Percentiles rank a stretch among this genome's conserved stretches.
These are phyloP conservation scores for Cheiracanthium punctorium DNA, from an alignment of 2,888 invertebrate genomes.

Conservation along the genomic window DNA sequence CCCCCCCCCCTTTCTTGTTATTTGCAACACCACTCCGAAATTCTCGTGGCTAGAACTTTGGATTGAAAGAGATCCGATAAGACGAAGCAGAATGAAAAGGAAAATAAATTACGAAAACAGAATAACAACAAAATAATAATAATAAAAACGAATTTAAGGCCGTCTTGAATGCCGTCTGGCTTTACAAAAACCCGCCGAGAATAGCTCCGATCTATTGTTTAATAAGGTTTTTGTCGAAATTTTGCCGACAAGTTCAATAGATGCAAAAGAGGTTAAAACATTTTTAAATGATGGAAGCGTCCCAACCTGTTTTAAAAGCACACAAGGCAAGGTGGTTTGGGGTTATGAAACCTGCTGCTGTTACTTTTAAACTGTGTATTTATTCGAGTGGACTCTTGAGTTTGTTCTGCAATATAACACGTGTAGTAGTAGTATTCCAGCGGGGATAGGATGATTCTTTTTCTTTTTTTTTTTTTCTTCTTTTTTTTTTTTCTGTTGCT, in stretches of 20 bases:
- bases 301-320: slow-evolving; percentile 1
- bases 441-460: too few species aligned
- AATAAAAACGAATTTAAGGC: background rate
- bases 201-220: background rate
- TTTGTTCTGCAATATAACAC: too few species aligned
- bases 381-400: too few species aligned
- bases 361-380: too few species aligned
- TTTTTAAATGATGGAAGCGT: slow-evolving; percentile 5
- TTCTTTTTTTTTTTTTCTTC: too few species aligned
- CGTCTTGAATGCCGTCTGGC: background rate
- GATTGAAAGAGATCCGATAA: background rate
- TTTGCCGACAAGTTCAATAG: slow-evolving; percentile 1
- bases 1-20: too few species aligned
- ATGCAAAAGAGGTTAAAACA: slow-evolving; percentile 1
- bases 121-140: background rate
- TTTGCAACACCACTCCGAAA: too few species aligned
- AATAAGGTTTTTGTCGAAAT: background rate
- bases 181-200: background rate
- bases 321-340: background rate
- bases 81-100: background rate
- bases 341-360: background rate
- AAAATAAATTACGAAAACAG: background rate
- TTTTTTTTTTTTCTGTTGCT: too few species aligned
- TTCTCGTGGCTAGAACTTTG: background rate
- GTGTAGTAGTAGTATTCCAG: too few species aligned